Evolutionary conservation across 1,140 invertebrate species (phyloP), one percentile per base, ranked within the genome.

Genomic region (Adelges cooleyi): DNA sequence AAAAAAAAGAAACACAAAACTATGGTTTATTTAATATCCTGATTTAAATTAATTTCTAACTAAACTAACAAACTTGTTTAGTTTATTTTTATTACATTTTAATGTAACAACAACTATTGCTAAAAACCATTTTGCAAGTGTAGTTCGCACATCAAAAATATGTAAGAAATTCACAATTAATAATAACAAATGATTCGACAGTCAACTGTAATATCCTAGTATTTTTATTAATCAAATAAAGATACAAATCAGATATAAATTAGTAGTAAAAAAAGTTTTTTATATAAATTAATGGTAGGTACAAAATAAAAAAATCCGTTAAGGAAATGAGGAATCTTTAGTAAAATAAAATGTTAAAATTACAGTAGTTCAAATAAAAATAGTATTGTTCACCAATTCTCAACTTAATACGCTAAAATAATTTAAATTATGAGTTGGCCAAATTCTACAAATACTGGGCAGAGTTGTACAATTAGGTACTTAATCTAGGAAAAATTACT

Each of bases 221-320:
- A 59, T 40, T 17, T 59, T 42, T 59, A 42, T 59, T 17, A 36
- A 42, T 44, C 44, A 33, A 44, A 44, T 48, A 62, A 18, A 46
- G 42, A 62, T 62, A 62, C 56, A 46, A 48, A 46, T 48, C 40
- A 44, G 25, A 48, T 48, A 48, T 29, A 62, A 62, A 62, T 62
- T 46, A 62, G 42, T 62, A 33, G n/a, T n/a, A 59, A 59, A 62
- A 53, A 62, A 62, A 62, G 56, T 62, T 29, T 48, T 62, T 48
- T 6, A 33, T 33, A 62, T 23, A 62, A 62, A 62, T 62, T 33
- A 62, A 62, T 62, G 40, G 54, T 62, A 62, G 40, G 54, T 62
- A 62, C 54, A 62, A 62, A 62, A 48, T 59, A 59, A 59, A 59
- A 59, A 46, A 44, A 3, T 42, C 56, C 38, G 18, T 18, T 48